These are phyloP conservation scores for Oreocharis arfaki DNA, from an alignment of 2,113 vertebrate genomes.

Conservation along the genomic window DNA sequence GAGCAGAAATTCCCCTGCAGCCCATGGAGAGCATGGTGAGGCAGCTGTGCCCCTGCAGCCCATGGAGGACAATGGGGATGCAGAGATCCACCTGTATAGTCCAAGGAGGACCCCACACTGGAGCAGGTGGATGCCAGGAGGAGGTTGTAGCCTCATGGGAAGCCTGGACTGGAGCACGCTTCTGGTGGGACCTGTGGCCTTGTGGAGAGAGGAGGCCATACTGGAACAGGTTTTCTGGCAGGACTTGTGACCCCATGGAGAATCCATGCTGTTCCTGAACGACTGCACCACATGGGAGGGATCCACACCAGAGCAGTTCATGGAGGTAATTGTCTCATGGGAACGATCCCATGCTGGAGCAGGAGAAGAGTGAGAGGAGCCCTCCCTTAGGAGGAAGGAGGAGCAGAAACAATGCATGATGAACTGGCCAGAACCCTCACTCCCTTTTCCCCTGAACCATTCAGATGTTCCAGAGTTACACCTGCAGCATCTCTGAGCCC, in stretches of 20 bases:
- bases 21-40: not conserved
- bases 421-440: not conserved
- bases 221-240: not conserved
- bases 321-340: not conserved
- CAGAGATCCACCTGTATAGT: not conserved
- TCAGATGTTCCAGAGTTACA: not conserved
- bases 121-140: not conserved
- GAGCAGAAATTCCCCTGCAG: not conserved
- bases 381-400: not conserved
- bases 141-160: not conserved
- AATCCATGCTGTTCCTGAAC: fast-evolving
- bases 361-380: not conserved
- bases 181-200: not conserved
- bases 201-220: not conserved
- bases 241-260: not conserved
- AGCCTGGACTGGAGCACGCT: not conserved
- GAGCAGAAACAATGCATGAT: fast-evolving
- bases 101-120: not conserved
- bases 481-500: not conserved
- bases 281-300: not conserved
- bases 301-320: not conserved
- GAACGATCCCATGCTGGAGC: not conserved
- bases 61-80: fast-evolving
- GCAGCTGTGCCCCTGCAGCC: not conserved
- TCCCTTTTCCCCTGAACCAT: not conserved